These are phyloP conservation scores for Cariama cristata DNA, from an alignment of 2,113 vertebrate species.

Conservation along the genomic window DNA sequence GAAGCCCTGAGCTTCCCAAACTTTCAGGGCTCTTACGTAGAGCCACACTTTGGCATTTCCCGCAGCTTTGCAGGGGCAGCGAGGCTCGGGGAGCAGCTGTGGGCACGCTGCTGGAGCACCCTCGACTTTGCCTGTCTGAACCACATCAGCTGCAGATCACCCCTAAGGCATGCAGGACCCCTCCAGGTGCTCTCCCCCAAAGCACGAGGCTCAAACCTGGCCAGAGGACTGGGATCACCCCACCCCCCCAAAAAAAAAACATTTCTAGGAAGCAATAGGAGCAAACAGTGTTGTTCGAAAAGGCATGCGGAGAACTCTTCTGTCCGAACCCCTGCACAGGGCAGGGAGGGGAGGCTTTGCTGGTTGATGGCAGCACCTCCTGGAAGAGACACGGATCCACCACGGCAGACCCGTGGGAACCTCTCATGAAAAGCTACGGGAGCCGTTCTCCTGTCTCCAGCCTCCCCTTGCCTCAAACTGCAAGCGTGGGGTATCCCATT, in stretches of 20 bases:
- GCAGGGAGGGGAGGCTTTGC: neutral
- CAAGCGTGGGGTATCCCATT: rapidly evolving
- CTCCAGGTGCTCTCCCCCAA: neutral
- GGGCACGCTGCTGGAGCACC: neutral
- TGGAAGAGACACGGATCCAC: neutral
- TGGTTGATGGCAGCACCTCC: neutral
- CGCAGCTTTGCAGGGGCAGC: neutral
- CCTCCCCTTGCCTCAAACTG: neutral
- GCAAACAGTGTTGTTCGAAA: neutral
- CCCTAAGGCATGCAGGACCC: neutral
- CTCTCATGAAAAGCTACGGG: neutral
- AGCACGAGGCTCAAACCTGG: neutral
- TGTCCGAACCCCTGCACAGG: neutral
- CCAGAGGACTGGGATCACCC: neutral
- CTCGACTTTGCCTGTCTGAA: neutral
- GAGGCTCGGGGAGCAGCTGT: neutral
- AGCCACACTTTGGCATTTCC: neutral
- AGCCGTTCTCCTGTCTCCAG: neutral
- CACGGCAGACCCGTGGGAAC: neutral
- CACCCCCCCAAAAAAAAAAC: neutral
- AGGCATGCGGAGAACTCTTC: rapidly evolving
- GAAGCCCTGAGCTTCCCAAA: rapidly evolving
- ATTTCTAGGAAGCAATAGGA: neutral
- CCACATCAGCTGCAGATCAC: neutral
- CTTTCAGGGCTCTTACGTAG: neutral